Evolutionary conservation across 2,888 invertebrate genomes (phyloP).

Genomic region (Diabrotica balteata): DNA sequence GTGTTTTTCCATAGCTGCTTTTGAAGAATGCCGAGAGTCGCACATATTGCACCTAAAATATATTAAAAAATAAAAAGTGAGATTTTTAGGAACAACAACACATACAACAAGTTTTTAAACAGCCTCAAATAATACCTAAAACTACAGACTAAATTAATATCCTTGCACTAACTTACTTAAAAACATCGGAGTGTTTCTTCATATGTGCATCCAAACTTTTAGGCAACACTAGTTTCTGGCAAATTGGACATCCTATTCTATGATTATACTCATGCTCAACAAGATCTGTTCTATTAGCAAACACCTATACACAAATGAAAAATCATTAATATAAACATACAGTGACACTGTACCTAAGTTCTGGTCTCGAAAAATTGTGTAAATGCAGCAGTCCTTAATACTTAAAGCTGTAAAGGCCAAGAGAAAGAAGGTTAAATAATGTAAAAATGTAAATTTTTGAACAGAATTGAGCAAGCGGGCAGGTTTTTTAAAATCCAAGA

Average conservation of each 20-base stretch:
- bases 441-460: no score
- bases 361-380: no score
- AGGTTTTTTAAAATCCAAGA: no score
- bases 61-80: constrained; percentile 2
- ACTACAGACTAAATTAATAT: no score
- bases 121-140: no score
- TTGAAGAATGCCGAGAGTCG: constrained; percentile 41
- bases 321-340: no score
- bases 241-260: constrained; percentile 44
- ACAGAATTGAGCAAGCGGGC: no score
- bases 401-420: no score
- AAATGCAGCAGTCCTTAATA: no score
- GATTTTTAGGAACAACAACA: neutral
- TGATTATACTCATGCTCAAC: constrained; percentile 44
- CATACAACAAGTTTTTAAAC: no score
- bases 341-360: no score
- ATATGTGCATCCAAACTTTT: constrained; percentile 46
- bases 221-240: constrained; percentile 42
- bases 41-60: constrained; percentile 41
- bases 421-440: no score
- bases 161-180: constrained; percentile 39
- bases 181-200: constrained; percentile 45
- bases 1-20: constrained; percentile 43
- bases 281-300: constrained; percentile 38
- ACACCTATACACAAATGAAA: constrained; percentile 30